Base-by-base conservation (phyloP, 1,140 invertebrate genomes). In the Zaprionus ornatus region DNA sequence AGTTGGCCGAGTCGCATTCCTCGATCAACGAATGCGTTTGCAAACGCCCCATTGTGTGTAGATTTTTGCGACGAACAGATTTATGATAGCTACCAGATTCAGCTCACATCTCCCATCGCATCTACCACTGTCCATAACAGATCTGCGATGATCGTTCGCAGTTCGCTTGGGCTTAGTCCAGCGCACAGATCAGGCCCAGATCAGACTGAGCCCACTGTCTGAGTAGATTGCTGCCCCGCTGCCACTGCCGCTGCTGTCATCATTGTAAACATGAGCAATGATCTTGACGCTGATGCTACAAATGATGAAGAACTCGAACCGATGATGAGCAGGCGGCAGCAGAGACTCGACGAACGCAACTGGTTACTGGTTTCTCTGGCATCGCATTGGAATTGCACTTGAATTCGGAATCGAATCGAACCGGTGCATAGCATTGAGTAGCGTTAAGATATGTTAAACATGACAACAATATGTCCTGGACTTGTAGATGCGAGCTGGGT, bases 231-330 rank as follows among this genome's bases (percentile, higher is more conserved):
- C 59, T 13, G 19, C 40, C 66, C 72, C 71, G 64, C 70, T 77
- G 74, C 62, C 1, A 6, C 45, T 21, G 19, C 19, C 21, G 50
- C 50, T 50, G 45, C 85, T 90, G 87, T 90, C 87, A 91, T 92
- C 91, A 92, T 92, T 91, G 79, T 91, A 92, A 92, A 92, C 91
- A 92, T 92, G 91, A 92, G 91, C 91, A 92, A 92, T 92, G 84
- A 90, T 92, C 84, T 91, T 92, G 91, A 92, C 91, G 91, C 91
- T 92, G 91, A 92, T 91, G 84, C 91, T 91, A 92, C 91, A 92
- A 92, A 92, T 92, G 91, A 92, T 92, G 91, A 92, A 92, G 82
- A 92, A 91, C 88, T 91, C 80, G 85, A 69, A 45, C 76, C 80
- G 80, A 81, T 85, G 81, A 90, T 90, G 81, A 79, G 73, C 79